Evolutionary conservation across 2,113 vertebrate genomes (phyloP).

Genomic region (Mormoops blainvillei): DNA sequence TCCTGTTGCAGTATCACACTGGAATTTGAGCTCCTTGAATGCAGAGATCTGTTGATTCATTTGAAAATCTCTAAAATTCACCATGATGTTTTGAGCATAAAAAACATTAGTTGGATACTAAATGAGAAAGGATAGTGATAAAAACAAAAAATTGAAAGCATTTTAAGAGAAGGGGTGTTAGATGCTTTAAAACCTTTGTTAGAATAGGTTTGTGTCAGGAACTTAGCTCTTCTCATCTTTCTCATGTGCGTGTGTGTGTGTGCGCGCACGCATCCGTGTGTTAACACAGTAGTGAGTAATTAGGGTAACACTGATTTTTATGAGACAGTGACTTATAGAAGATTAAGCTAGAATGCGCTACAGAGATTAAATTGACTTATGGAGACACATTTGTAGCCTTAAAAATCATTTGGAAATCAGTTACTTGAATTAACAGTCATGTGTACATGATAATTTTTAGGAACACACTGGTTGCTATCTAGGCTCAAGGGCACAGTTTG

Average conservation of each 20-base stretch:
- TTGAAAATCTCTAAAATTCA: neutral
- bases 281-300: neutral
- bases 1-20: neutral
- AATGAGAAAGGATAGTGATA: neutral
- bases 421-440: neutral
- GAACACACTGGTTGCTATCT: neutral
- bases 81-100: neutral
- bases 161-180: neutral
- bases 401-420: conserved; percentile 11
- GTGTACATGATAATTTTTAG: neutral
- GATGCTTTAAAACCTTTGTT: conserved; percentile 2
- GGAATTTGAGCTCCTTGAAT: neutral
- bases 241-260: neutral
- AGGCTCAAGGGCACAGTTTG: neutral
- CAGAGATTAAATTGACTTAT: neutral
- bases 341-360: neutral
- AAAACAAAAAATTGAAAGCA: neutral
- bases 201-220: neutral
- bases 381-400: neutral
- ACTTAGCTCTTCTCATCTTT: neutral
- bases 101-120: neutral
- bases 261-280: neutral
- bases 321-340: neutral
- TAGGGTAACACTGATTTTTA: neutral
- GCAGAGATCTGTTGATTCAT: neutral